Evolutionary conservation across 2,797 vertebrate genomes (phyloP), one percentile per base, ranked within the genome.

Genomic region (Cyprinella venusta): DNA sequence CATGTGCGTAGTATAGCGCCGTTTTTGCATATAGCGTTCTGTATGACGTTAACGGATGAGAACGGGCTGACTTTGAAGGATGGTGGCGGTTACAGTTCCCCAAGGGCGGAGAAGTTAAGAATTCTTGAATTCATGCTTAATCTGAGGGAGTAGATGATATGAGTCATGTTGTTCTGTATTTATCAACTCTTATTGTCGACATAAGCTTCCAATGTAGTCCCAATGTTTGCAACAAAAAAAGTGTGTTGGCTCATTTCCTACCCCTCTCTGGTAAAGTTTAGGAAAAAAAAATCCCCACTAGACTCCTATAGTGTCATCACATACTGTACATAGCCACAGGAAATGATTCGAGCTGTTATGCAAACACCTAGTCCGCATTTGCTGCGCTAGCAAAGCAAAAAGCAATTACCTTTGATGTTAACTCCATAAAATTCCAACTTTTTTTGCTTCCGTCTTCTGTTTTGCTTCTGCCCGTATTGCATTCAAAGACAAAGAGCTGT

Each of bases 291-390:
- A 19, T 21, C 4, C 65, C 65, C 65, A 61, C 61, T 52, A 59
- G 48, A 40, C 24, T 38, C 33, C 0, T n/a, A n/a, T 12, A 69
- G 40, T 70, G 52, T 83, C 81, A 83, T 83, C 65, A 78, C 12
- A 69, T 69, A 21, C 19, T 54, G 75, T n/a, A 10, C 68, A 50
- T 40, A 78, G 33, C 82, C 67, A 64, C 82, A 83, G 82, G 82
- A 78, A 63, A 64, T 83, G 82, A 83, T 71, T 83, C 82, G 71
- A 83, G 21, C 42, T 70, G 30, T 69, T 67, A 59, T 7, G 48
- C 36, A 82, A 76, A 68, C 64, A 82, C 15, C 16, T 61, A 24
- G 26, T 70, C 65, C 7, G 30, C 65, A 61, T 50, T 38, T 71
- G 24, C 24, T 76, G 63, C 4, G 50, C 18, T 69, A 56, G 74